These are phyloP conservation scores for Montipora capricornis DNA, from an alignment of 64 coral and sea anemone genomes.

Conservation along the genomic window DNA sequence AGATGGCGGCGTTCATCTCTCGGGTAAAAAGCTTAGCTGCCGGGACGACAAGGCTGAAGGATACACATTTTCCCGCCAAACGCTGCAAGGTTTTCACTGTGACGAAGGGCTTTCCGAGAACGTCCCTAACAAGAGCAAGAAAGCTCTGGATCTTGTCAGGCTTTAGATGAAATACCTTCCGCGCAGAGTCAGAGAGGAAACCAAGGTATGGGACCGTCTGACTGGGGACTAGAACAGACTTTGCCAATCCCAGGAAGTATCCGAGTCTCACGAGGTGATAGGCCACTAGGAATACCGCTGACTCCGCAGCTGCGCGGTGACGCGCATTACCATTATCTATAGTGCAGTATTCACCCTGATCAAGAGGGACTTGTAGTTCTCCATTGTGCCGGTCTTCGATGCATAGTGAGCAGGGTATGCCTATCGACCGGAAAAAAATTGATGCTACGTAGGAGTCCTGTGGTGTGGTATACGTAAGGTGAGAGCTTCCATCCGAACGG, in stretches of 20 bases:
- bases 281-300: conserved; percentile 31
- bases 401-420: conserved; percentile 57
- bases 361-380: conserved; percentile 23
- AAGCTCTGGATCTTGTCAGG: too few relatives aligned
- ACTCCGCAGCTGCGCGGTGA: conserved; percentile 48
- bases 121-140: too few relatives aligned
- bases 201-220: conserved; percentile 28
- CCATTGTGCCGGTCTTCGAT: conserved; percentile 66
- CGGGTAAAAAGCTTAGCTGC: not conserved
- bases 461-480: conserved; percentile 54
- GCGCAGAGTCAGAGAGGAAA: conserved; percentile 18
- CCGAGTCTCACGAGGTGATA: conserved; percentile 34
- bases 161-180: too few relatives aligned
- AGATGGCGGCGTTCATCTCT: conserved; percentile 44
- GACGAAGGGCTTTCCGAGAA: too few relatives aligned
- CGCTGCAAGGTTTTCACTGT: too few relatives aligned
- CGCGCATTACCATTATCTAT: conserved; percentile 18
- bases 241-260: not conserved
- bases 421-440: conserved; percentile 45
- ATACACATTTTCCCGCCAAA: too few relatives aligned
- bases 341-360: conserved; percentile 19
- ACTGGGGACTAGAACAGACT: not conserved
- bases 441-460: conserved; percentile 36
- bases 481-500: conserved; percentile 67
- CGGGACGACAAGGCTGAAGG: conserved; percentile 30